Conservation (phyloP, 2,113 vertebrate genomes). For the Perca flavescens region DNA sequence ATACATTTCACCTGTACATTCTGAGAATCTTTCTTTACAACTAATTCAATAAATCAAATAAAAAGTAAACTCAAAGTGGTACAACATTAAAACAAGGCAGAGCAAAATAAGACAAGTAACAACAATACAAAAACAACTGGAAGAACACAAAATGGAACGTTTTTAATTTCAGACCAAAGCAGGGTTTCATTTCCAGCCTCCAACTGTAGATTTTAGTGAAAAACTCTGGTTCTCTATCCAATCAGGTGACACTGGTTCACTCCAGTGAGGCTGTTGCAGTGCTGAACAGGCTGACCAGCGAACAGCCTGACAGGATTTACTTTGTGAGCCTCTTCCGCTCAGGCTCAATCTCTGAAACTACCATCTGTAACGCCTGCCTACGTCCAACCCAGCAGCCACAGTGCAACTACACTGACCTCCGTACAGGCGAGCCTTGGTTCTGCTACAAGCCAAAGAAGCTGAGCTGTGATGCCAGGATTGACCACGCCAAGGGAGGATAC, state of each 20-base stretch:
- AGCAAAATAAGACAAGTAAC: too few relatives aligned
- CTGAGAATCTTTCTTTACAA: too few relatives aligned
- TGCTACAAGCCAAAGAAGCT: constrained; percentile 92
- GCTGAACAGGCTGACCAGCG: constrained; percentile 86
- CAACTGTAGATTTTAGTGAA: neutral
- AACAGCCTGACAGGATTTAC: constrained; percentile 89
- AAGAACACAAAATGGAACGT: too few relatives aligned
- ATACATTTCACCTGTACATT: too few relatives aligned
- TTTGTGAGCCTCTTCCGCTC: constrained; percentile 89
- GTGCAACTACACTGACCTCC: neutral
- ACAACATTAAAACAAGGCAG: too few relatives aligned
- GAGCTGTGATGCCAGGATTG: constrained; percentile 88
- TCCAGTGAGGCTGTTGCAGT: constrained; percentile 90
- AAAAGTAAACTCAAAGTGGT: too few relatives aligned
- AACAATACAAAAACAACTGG: too few relatives aligned
- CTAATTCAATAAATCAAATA: too few relatives aligned
- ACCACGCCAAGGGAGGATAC: constrained; percentile 87
- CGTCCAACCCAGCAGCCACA: neutral
- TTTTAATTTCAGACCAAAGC: too few relatives aligned
- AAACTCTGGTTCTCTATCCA: constrained; percentile 4
- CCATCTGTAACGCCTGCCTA: neutral
- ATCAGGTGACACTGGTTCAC: constrained; percentile 87
- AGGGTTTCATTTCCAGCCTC: too few relatives aligned
- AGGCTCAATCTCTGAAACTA: neutral
- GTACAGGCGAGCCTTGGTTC: too few relatives aligned